Evolutionary conservation across 2,888 invertebrate genomes (phyloP).

Genomic region (Ophion slaviceki): DNA sequence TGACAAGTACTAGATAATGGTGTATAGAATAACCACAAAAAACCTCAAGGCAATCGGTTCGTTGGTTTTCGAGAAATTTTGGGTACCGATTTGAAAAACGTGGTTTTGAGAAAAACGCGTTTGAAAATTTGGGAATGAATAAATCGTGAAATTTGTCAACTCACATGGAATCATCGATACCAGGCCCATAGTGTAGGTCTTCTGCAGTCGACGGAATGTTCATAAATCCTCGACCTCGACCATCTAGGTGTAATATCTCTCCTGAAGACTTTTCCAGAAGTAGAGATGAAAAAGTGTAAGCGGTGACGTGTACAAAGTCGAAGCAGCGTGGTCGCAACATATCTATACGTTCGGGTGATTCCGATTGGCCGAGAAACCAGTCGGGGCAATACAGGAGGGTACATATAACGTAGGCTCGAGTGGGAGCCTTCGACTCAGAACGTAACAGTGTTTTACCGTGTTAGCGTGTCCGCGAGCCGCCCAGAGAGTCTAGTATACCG

Average conservation of each 20-base stretch:
- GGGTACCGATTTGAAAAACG: no score
- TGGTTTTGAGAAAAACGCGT: no score
- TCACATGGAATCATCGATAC: no score
- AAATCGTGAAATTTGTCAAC: no score
- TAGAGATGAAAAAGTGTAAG: neutral
- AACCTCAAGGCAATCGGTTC: no score
- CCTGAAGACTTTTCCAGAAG: neutral
- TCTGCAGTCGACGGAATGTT: no score
- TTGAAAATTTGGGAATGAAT: no score
- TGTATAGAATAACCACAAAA: no score
- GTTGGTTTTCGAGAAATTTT: no score
- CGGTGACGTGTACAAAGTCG: conserved; percentile 38
- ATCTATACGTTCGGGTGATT: conserved; percentile 29
- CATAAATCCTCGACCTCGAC: no score
- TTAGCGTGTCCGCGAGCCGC: conserved; percentile 54
- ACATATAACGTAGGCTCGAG: conserved; percentile 65
- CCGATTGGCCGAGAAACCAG: conserved; percentile 59
- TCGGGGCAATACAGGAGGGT: conserved; percentile 59
- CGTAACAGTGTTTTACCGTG: conserved; percentile 66
- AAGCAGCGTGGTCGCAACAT: neutral
- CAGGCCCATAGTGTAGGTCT: no score
- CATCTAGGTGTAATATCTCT: neutral
- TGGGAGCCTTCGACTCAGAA: conserved; percentile 63
- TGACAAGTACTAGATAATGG: no score
- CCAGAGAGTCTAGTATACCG: conserved; percentile 8